Evolutionary conservation across 92 coral and sea anemone species (phyloP).

Genomic region (Porites cylindrica): DNA sequence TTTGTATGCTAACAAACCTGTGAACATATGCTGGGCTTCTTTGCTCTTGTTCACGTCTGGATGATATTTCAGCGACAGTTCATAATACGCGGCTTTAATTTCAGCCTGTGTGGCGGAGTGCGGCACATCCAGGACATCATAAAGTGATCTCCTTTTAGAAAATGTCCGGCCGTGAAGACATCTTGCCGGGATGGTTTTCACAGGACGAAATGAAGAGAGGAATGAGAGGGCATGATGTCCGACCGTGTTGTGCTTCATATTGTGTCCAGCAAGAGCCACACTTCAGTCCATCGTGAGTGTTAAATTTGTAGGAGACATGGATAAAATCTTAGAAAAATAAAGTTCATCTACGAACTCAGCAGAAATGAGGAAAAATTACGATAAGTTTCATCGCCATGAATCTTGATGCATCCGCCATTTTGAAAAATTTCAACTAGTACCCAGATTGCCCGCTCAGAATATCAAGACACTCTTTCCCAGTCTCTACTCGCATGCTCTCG

Average conservation of each 20-base stretch:
- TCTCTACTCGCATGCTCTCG: no score
- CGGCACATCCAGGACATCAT: slow-evolving; percentile 83
- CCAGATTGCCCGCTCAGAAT: slow-evolving; percentile 24
- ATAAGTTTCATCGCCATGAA: background rate
- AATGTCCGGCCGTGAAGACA: slow-evolving; percentile 6
- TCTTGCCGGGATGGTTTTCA: slow-evolving; percentile 6
- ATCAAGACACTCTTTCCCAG: background rate
- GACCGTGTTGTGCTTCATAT: background rate
- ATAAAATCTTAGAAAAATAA: background rate
- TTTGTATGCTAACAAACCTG: slow-evolving; percentile 62
- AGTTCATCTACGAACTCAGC: background rate
- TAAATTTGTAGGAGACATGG: background rate
- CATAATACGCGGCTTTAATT: slow-evolving; percentile 88
- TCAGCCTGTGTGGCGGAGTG: slow-evolving; percentile 93
- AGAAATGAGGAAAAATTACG: background rate
- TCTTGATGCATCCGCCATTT: slow-evolving; percentile 20
- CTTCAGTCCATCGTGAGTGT: background rate
- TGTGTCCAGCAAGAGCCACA: background rate
- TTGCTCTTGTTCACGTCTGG: slow-evolving; percentile 77
- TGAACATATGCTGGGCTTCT: slow-evolving; percentile 68
- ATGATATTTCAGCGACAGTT: slow-evolving; percentile 83
- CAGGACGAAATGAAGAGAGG: background rate
- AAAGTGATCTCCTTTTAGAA: slow-evolving; percentile 50
- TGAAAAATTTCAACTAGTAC: background rate
- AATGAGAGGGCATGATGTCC: background rate